phyloP scores from a whole-genome alignment of 2,113 vertebrate genomes.

The Brachypteracias leptosomus region DNA sequence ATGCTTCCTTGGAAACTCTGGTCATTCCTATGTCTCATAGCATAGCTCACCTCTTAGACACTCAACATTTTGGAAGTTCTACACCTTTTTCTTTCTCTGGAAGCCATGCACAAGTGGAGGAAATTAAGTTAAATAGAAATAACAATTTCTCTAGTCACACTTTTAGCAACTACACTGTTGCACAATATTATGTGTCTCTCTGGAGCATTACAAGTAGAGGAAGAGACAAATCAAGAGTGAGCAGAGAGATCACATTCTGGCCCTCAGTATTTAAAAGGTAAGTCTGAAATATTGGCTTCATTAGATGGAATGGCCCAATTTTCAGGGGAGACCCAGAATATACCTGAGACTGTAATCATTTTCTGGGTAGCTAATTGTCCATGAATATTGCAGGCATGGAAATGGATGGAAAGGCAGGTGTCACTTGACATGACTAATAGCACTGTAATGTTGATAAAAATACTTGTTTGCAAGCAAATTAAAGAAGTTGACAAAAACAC shows the following conservation, averaged over 20 bases:
- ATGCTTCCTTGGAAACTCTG: not conserved
- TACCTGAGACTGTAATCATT: not conserved
- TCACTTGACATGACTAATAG: not conserved
- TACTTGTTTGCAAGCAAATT: not conserved
- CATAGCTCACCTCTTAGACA: not conserved
- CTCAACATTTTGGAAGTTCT: not conserved
- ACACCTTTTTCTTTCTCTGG: not conserved
- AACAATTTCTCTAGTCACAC: not conserved
- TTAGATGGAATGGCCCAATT: not conserved
- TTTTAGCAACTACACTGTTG: not conserved
- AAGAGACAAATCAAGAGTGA: not conserved
- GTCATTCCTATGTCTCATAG: not conserved
- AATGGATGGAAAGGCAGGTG: not conserved
- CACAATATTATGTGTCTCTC: accelerated
- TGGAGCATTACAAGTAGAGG: not conserved
- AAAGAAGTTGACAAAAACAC: not conserved
- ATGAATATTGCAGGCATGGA: not conserved
- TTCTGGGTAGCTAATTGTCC: not conserved
- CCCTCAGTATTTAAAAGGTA: not conserved
- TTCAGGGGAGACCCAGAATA: not conserved
- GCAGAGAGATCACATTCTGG: not conserved
- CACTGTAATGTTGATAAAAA: not conserved
- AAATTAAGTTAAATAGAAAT: not conserved
- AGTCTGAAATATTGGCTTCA: not conserved
- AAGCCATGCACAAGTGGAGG: not conserved